Evolutionary conservation across 1,140 invertebrate genomes (phyloP).

Genomic region (Drosophila melanogaster): DNA sequence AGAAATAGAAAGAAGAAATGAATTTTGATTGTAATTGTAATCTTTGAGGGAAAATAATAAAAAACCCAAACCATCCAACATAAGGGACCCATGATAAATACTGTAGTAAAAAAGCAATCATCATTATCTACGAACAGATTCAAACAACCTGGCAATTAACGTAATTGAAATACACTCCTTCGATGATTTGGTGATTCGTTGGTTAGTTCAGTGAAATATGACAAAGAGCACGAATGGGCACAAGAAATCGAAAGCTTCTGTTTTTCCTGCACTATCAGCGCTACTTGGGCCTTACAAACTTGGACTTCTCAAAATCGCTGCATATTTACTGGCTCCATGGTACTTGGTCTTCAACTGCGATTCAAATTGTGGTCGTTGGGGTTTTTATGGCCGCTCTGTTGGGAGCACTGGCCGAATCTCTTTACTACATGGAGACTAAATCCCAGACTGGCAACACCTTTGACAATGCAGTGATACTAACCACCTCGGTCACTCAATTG

Average conservation of each 20-base stretch:
- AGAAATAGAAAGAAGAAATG: too few relatives aligned
- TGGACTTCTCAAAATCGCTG: constrained; percentile 12
- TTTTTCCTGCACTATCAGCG: constrained; percentile 52
- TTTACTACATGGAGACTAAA: constrained; percentile 38
- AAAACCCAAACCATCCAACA: too few relatives aligned
- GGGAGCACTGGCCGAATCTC: constrained; percentile 7
- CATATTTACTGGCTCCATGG: constrained; percentile 15
- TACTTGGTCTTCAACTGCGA: constrained; percentile 16
- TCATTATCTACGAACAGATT: not conserved
- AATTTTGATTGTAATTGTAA: too few relatives aligned
- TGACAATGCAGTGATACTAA: constrained; percentile 49
- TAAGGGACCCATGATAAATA: too few relatives aligned
- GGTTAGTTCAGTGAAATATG: constrained; percentile 2
- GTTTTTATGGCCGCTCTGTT: constrained; percentile 10
- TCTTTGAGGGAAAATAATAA: too few relatives aligned
- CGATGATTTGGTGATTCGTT: not conserved
- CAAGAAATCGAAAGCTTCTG: constrained; percentile 21
- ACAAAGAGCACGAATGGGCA: constrained; percentile 2
- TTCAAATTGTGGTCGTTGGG: constrained; percentile 3
- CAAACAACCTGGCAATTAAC: not conserved
- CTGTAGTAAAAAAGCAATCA: not conserved
- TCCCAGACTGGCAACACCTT: constrained; percentile 27
- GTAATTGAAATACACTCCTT: constrained; percentile 15
- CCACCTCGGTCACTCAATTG: constrained; percentile 32
- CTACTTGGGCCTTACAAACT: constrained; percentile 42